phyloP scores from a whole-genome alignment of 2,888 invertebrate species.

The Clusia tigrina region DNA sequence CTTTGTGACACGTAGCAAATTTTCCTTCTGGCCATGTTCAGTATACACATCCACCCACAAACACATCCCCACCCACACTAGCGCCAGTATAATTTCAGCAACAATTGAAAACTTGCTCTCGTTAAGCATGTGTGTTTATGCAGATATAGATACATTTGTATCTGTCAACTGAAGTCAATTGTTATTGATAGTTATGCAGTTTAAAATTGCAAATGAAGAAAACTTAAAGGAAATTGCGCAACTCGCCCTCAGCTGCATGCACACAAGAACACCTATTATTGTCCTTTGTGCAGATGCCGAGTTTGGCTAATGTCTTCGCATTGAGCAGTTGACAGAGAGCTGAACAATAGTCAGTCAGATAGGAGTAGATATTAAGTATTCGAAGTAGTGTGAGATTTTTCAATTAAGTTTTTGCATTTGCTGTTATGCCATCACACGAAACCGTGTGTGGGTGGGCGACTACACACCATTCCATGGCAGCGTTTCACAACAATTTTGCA shows the following conservation, averaged over 20 bases:
- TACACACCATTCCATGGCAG: no score
- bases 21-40: no score
- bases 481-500: no score
- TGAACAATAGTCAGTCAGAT: neutral
- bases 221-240: neutral
- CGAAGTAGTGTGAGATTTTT: neutral
- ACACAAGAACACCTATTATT: no score
- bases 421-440: neutral
- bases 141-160: neutral
- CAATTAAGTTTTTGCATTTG: neutral
- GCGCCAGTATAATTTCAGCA: no score
- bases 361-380: neutral
- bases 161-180: neutral
- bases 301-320: no score
- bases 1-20: no score
- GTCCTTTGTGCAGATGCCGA: no score
- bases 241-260: no score
- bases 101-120: neutral
- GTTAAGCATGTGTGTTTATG: neutral
- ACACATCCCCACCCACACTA: no score
- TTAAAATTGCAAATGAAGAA: neutral
- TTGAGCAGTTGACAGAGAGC: neutral
- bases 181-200: neutral
- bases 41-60: no score
- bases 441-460: no score